Evolutionary conservation across 1,140 invertebrate genomes (phyloP), one percentile per base, ranked within the genome.

Genomic region (Cataglyphis hispanica): DNA sequence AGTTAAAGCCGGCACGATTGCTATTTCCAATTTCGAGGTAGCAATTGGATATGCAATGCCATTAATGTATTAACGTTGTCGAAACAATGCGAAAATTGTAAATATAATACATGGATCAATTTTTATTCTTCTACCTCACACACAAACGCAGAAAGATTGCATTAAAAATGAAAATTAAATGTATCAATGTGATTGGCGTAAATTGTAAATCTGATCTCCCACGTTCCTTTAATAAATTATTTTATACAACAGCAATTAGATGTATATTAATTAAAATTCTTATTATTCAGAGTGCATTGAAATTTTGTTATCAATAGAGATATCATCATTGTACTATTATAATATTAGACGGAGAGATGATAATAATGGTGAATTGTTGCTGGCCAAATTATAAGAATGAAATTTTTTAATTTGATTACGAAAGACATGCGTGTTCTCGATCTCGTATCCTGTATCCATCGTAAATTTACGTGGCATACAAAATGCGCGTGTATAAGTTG

Each of bases 381-480:
- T 53, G 25, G 16, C 1, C 34, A 7, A 50, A 37, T 67, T 27
- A 53, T 37, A 0, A 13, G n/a, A 5, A 34, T 6, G 22, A 6
- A 72, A 83, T 34, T 60, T 69, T 74, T 74, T 11, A 83, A 83
- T 46, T 74, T 13, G 37, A 6, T 16, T 11, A 5, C 37, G 19
- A 60, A 37, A 81, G 27, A 72, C 2, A 43, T 53, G 6, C 7
- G 25, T n/a, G 11, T 72, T 72, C 46, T 50, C n/a, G 27, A 83
- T 83, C 27, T 19, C 22, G 25, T 58, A 58, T 60, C 3, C 37
- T 31, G 60, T 61, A 83, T 43, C 53, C 53, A 46, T 83, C 53
- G 78, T 74, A 83, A 83, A 83, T 74, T 83, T 61, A 69, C 70
- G 70, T 37, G 53, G 72, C 64, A 69, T 84, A 85, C 70, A 46